Evolutionary conservation across 2,113 vertebrate genomes (phyloP).

Genomic region (Brevimyrus niger): DNA sequence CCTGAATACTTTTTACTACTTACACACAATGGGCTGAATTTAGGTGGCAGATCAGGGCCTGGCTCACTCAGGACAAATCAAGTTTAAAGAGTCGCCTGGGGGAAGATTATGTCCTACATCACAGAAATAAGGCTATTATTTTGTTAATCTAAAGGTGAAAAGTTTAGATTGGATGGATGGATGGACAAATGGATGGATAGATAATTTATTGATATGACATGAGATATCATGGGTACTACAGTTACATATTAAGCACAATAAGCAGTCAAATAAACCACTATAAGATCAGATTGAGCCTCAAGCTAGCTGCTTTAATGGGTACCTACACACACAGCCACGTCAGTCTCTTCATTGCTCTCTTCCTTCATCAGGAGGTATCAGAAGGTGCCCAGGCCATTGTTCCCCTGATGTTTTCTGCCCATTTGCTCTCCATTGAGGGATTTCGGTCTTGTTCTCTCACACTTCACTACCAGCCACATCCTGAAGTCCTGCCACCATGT

Average conservation of each 20-base stretch:
- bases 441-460: neutral
- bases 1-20: neutral
- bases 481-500: neutral
- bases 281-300: neutral
- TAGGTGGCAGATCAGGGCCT: neutral
- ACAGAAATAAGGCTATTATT: neutral
- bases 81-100: neutral
- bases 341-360: neutral
- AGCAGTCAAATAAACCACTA: neutral
- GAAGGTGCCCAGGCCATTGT: neutral
- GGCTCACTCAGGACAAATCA: neutral
- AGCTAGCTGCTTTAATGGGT: neutral
- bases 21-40: neutral
- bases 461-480: neutral
- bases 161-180: neutral
- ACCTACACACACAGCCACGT: neutral
- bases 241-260: neutral
- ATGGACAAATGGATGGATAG: neutral
- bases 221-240: neutral
- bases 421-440: neutral
- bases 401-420: neutral
- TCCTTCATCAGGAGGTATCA: neutral
- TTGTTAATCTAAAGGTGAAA: neutral
- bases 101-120: neutral
- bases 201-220: neutral